Evolutionary conservation across 2,797 vertebrate genomes (phyloP).

Genomic region (Trichosurus vulpecula): DNA sequence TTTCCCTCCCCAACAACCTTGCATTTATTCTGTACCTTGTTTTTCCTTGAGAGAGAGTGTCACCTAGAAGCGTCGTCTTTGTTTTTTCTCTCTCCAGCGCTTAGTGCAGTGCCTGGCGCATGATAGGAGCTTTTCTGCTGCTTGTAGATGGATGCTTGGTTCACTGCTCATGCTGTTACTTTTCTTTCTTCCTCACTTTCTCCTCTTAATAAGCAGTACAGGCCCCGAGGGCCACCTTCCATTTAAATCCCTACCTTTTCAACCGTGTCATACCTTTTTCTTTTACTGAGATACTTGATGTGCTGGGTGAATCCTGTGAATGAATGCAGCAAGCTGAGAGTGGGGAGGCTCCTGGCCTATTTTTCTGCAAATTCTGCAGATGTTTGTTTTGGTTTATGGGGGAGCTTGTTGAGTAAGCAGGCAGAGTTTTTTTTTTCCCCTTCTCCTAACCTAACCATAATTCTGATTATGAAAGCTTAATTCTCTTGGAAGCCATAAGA

Average conservation of each 20-base stretch:
- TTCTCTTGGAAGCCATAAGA: constrained; percentile 26
- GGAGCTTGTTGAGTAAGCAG: constrained; percentile 7
- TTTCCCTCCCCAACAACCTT: neutral
- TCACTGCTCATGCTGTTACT: neutral
- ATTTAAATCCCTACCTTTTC: neutral
- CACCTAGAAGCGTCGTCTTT: neutral
- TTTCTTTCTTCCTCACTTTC: neutral
- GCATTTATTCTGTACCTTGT: neutral
- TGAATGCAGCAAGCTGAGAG: neutral
- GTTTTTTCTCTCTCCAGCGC: neutral
- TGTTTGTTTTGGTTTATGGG: neutral
- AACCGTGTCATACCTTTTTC: neutral
- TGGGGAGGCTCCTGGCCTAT: constrained; percentile 12
- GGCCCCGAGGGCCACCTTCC: neutral
- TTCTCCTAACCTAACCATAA: neutral
- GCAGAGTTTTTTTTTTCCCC: constrained; percentile 7
- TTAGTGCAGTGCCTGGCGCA: neutral
- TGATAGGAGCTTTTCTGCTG: neutral
- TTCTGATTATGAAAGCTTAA: constrained; percentile 15
- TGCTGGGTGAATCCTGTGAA: constrained; percentile 35
- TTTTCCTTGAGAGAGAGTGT: neutral
- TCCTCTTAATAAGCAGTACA: neutral
- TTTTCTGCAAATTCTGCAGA: constrained; percentile 29
- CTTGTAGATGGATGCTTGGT: neutral
- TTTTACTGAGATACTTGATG: neutral